Evolutionary conservation across 2,797 vertebrate species (phyloP).

Genomic region (Enoplosus armatus): DNA sequence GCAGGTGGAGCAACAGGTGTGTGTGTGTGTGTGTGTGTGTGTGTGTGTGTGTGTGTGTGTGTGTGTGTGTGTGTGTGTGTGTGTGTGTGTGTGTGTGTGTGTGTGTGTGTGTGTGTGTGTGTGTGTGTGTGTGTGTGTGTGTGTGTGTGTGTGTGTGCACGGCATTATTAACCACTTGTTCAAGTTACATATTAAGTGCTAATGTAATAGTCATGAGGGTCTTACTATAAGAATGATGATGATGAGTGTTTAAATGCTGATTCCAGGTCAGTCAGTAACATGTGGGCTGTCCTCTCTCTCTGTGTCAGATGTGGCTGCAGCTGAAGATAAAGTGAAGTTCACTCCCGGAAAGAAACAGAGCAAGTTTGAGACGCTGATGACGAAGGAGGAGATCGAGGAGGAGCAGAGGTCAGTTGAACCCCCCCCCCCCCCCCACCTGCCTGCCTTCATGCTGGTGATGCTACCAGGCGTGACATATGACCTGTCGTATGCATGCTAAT

Average conservation of each 20-base stretch:
- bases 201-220: no score
- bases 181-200: neutral
- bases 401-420: slow-evolving; percentile 89
- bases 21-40: slow-evolving; percentile 9
- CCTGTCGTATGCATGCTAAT: neutral
- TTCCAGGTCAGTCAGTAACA: no score
- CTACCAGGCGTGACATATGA: neutral
- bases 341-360: slow-evolving; percentile 88
- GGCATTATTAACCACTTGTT: neutral
- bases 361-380: slow-evolving; percentile 91
- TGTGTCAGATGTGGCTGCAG: slow-evolving; percentile 67
- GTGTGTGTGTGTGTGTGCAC: neutral
- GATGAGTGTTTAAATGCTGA: no score
- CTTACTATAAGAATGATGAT: no score
- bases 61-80: neutral
- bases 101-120: neutral
- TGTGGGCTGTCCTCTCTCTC: no score
- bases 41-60: slow-evolving; percentile 7
- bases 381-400: slow-evolving; percentile 92
- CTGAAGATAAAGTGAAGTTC: slow-evolving; percentile 82
- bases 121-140: slow-evolving; percentile 8
- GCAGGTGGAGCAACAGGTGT: slow-evolving; percentile 24
- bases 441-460: neutral
- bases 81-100: slow-evolving; percentile 7
- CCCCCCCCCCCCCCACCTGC: accelerated